Conservation (phyloP, 1,140 invertebrate species). For the Monomorium pharaonis region DNA sequence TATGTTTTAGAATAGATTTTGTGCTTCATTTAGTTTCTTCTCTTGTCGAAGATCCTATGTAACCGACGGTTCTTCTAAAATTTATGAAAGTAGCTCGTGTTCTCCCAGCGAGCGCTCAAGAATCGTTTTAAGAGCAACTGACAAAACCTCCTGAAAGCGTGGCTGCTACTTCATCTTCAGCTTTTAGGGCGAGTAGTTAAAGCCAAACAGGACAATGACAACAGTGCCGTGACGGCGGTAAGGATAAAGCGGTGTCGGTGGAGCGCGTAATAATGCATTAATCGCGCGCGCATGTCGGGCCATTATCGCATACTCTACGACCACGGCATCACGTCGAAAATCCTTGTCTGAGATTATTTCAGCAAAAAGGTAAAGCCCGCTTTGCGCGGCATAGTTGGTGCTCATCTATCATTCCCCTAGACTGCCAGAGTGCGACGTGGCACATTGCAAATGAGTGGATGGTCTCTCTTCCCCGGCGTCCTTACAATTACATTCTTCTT, state of each 20-base stretch:
- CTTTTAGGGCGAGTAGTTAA: constrained; percentile 48
- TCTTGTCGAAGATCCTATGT: not conserved
- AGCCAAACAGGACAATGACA: constrained; percentile 50
- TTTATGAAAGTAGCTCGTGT: constrained; percentile 30
- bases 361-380: constrained; percentile 65
- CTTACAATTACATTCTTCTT: constrained; percentile 14
- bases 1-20: not conserved
- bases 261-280: constrained; percentile 68
- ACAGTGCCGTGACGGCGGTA: constrained; percentile 36
- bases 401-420: constrained; percentile 69
- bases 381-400: constrained; percentile 55
- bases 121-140: constrained; percentile 38
- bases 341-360: constrained; percentile 69
- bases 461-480: not conserved
- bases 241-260: constrained; percentile 38
- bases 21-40: not conserved
- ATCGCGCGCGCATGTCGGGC: constrained; percentile 57
- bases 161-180: constrained; percentile 48
- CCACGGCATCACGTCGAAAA: constrained; percentile 60
- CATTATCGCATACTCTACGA: constrained; percentile 59
- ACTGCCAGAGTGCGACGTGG: constrained; percentile 19
- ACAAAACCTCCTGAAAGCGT: constrained; percentile 34
- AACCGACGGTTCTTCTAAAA: constrained; percentile 20
- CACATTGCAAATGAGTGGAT: constrained; percentile 45
- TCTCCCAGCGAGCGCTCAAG: not conserved